These are phyloP conservation scores for Himantopus leucocephalus DNA, from an alignment of 2,113 vertebrate genomes.

Conservation along the genomic window DNA sequence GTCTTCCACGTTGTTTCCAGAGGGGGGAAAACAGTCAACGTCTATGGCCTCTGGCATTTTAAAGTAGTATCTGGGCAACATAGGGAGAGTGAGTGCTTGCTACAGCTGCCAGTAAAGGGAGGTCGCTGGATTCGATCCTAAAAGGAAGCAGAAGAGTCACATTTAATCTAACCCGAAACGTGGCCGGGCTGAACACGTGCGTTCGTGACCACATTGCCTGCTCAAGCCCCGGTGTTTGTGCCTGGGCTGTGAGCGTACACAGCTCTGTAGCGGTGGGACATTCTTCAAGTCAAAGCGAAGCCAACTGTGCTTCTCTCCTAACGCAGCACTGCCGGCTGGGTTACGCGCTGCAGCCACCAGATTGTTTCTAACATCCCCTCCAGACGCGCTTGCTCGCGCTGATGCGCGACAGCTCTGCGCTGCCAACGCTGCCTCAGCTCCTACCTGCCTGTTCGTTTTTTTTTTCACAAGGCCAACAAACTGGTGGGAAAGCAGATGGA, in stretches of 20 bases:
- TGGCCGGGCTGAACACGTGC: neutral
- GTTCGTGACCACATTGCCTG: neutral
- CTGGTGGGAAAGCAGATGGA: neutral
- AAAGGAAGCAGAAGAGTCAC: constrained; percentile 40
- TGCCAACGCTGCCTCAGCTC: neutral
- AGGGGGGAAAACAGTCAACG: neutral
- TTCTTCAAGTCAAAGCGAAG: neutral
- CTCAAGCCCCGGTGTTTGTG: neutral
- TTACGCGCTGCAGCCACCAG: neutral
- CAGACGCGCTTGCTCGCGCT: neutral
- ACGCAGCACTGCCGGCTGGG: neutral
- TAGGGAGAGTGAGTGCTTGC: constrained; percentile 98
- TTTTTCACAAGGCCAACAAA: neutral
- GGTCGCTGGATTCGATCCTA: constrained; percentile 98
- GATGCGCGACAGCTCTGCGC: neutral
- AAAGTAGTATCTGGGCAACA: constrained; percentile 97
- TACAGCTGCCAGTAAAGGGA: constrained; percentile 93
- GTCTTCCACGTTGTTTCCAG: constrained; percentile 54
- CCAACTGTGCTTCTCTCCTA: neutral
- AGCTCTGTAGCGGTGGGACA: neutral
- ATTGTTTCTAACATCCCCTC: neutral
- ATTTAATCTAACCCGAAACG: neutral
- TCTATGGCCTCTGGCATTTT: constrained; percentile 59
- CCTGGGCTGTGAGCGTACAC: accelerated
- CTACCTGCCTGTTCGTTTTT: neutral